A percentile compares a stretch with the other conserved stretches of the same genome.
Evolutionary conservation across 2,113 vertebrate genomes (phyloP).

Genomic region (Propithecus coquereli): DNA sequence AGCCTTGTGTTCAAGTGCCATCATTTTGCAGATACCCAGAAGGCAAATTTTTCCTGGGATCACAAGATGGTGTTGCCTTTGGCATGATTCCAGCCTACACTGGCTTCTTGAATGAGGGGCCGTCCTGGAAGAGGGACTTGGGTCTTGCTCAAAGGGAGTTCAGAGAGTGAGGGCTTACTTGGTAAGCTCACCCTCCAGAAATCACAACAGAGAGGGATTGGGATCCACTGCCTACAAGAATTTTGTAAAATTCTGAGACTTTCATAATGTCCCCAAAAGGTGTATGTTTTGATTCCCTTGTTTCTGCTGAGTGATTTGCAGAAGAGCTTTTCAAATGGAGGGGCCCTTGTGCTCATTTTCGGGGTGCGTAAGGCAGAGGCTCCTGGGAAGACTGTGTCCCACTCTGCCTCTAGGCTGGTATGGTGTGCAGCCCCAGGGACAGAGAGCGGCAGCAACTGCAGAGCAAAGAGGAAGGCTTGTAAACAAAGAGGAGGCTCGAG

Average conservation of each 20-base stretch:
- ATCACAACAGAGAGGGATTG: not conserved
- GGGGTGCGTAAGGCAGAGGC: not conserved
- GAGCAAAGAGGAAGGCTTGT: not conserved
- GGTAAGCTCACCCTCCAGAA: not conserved
- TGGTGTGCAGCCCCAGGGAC: not conserved
- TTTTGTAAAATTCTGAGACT: not conserved
- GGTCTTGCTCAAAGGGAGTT: not conserved
- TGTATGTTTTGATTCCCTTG: not conserved
- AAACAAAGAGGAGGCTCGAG: not conserved
- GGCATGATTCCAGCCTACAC: not conserved
- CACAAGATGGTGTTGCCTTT: not conserved
- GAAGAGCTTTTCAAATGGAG: not conserved
- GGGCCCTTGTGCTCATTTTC: not conserved
- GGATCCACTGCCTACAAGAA: not conserved
- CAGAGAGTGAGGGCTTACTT: not conserved
- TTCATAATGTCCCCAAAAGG: not conserved
- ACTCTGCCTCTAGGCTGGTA: not conserved
- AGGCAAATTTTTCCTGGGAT: not conserved
- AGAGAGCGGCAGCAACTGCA: fast-evolving
- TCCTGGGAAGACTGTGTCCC: not conserved
- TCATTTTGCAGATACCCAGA: not conserved
- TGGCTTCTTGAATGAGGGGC: not conserved
- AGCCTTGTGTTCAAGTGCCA: not conserved
- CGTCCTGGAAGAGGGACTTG: not conserved
- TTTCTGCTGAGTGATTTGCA: not conserved